phyloP scores from a whole-genome alignment of 2,797 vertebrate genomes.

The Pelobates cultripes region DNA sequence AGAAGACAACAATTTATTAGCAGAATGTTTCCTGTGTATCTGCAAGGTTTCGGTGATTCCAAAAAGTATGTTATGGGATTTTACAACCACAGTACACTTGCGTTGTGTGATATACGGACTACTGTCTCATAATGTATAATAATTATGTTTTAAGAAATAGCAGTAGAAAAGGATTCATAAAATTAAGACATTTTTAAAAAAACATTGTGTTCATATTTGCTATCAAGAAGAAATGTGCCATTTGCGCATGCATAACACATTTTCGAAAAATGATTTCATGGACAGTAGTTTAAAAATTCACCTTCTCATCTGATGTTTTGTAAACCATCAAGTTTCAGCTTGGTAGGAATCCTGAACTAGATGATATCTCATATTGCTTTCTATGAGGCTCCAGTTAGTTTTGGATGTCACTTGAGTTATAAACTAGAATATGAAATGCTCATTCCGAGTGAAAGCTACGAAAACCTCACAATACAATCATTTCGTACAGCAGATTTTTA shows the following conservation, averaged over 20 bases:
- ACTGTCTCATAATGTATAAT: too few relatives aligned
- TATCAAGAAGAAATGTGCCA: too few relatives aligned
- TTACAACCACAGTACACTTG: too few relatives aligned
- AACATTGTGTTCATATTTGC: too few relatives aligned
- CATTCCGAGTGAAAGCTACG: neutral
- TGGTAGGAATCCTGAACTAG: constrained; percentile 5
- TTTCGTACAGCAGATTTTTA: constrained; percentile 50
- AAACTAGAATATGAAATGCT: constrained; percentile 24
- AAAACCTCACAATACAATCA: constrained; percentile 10
- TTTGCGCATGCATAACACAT: neutral
- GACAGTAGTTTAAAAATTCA: neutral
- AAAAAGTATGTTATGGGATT: too few relatives aligned
- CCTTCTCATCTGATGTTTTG: neutral
- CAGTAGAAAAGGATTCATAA: too few relatives aligned
- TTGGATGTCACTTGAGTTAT: constrained; percentile 17
- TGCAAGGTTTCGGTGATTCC: too few relatives aligned
- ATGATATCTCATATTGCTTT: constrained; percentile 13
- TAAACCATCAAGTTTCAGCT: neutral
- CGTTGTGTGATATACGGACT: too few relatives aligned
- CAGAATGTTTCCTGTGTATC: too few relatives aligned
- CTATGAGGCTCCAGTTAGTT: constrained; percentile 13
- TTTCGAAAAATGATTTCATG: neutral
- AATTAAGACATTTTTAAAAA: too few relatives aligned
- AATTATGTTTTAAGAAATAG: too few relatives aligned
- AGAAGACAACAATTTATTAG: too few relatives aligned